Evolutionary conservation across 2,888 invertebrate species (phyloP), one percentile per base, ranked within the genome.

Genomic region (Drosophila sordidapex): DNA sequence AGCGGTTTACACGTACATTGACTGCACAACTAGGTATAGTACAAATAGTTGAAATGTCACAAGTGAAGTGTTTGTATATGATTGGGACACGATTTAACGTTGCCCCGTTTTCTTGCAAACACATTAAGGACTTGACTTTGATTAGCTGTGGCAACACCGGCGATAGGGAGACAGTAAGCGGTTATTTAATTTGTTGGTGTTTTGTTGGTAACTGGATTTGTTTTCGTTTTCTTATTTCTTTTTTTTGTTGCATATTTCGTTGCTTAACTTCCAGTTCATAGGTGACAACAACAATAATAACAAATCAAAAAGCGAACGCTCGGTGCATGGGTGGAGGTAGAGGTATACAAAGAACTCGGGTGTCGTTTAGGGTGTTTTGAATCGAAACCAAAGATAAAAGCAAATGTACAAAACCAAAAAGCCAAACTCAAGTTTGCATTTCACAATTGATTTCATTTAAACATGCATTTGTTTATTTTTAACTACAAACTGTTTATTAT

Each of bases 1-100:
- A 90, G 90, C 89, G 77, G 71, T 75, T 76, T 74, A 87, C 82
- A 87, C 79, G 84, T 84, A 90, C 84, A 87, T 87, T 66, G 84
- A 83, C 85, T 89, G 84, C 76, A 87, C 84, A 90, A 76, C 81
- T 90, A 87, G 56, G 65, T 87, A 82, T 79, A 66, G 62, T 89
- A 87, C 81, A 85, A 69, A 67, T 82, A 74, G 78, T 77, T 83
- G 58, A 76, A 83, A 79, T 85, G 86, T 79, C 79, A 83, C 61
- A 69, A 63, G 74, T 76, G 72, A 78, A 70, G 82, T 82, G 77
- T 81, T 66, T 57, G 33, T 53, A 52, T 64, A 52, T 53, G 64
- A 63, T 57, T 81, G 69, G 69, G 69, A 61, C 72, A 68, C 49
- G 33, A 63, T 43, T 57, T 72, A 57, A 69, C 61, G 35, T 46